These are phyloP conservation scores for Porphyrio hochstetteri DNA, from an alignment of 2,113 vertebrate species.

Conservation along the genomic window DNA sequence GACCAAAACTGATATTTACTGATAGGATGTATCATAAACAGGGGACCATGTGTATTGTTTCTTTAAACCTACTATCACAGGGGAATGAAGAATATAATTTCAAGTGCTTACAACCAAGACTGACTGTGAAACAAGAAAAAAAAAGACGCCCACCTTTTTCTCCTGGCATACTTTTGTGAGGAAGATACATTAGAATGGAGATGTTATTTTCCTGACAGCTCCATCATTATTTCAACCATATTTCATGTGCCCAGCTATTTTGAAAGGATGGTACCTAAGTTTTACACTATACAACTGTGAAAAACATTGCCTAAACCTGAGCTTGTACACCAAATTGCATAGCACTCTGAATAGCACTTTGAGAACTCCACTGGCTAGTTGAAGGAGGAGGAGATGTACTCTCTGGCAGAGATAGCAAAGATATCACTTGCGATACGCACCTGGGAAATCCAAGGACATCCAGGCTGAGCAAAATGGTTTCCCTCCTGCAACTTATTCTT, in stretches of 20 bases:
- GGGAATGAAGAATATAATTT: background rate
- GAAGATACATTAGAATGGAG: background rate
- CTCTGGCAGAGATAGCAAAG: background rate
- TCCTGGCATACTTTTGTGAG: background rate
- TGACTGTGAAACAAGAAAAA: background rate
- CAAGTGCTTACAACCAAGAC: background rate
- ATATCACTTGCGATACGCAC: fast-evolving
- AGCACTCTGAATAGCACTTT: background rate
- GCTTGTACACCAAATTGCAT: background rate
- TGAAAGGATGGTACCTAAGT: background rate
- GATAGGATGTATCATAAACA: background rate
- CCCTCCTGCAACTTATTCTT: background rate
- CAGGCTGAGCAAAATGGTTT: background rate
- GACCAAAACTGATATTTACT: background rate
- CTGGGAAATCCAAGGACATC: background rate
- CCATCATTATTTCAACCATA: background rate
- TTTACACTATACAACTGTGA: background rate
- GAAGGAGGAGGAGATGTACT: background rate
- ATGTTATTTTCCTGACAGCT: background rate
- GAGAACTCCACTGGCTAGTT: background rate
- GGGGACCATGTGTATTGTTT: background rate
- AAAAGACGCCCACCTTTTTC: background rate
- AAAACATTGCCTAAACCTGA: background rate
- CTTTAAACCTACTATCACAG: background rate
- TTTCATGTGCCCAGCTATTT: background rate